phyloP scores from a whole-genome alignment of 2,797 vertebrate species.

The Coracias cyanogaster region DNA sequence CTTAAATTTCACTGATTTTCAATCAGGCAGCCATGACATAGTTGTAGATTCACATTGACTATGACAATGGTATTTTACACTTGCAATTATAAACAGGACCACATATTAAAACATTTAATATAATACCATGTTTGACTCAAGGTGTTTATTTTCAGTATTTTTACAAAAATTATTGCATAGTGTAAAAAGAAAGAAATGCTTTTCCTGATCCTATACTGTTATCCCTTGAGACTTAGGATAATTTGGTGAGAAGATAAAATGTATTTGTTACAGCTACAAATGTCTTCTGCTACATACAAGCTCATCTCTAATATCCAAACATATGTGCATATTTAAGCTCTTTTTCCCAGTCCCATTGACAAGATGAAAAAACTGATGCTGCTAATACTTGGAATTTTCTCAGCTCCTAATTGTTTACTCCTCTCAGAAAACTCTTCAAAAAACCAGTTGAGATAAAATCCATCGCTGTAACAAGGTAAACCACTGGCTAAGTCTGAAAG shows the following conservation, averaged over 20 bases:
- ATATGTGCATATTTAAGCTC: neutral
- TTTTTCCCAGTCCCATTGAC: neutral
- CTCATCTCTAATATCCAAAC: neutral
- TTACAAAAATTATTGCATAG: neutral
- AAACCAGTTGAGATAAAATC: conserved; percentile 9
- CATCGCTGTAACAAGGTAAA: conserved; percentile 1
- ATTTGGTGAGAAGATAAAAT: neutral
- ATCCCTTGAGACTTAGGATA: neutral
- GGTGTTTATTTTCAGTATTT: neutral
- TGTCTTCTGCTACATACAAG: neutral
- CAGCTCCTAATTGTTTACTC: neutral
- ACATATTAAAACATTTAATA: neutral
- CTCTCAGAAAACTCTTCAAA: neutral
- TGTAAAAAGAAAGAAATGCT: neutral
- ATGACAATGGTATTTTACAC: neutral
- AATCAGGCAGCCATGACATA: neutral
- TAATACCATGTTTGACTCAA: neutral
- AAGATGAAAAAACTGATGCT: neutral
- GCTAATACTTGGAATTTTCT: neutral
- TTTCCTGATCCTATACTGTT: neutral
- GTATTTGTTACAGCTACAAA: neutral
- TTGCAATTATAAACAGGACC: neutral
- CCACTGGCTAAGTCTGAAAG: neutral
- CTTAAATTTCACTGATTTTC: neutral
- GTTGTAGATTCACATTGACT: neutral